Evolutionary conservation across 2,113 vertebrate species (phyloP).

Genomic region (Sturnira hondurensis): DNA sequence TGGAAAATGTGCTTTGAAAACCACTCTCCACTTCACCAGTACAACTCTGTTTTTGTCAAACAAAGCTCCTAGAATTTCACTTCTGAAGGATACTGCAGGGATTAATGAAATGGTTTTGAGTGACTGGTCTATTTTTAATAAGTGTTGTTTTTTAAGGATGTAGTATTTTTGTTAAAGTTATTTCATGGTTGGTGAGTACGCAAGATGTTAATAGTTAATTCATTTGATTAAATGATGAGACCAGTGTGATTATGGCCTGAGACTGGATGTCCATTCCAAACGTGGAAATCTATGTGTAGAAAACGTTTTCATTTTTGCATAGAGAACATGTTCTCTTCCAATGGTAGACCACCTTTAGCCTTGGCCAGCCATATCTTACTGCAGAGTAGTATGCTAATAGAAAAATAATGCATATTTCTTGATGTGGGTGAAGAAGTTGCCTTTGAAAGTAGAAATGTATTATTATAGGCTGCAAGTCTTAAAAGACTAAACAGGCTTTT

Average conservation of each 20-base stretch:
- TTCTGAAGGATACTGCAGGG: not conserved
- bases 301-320: not conserved
- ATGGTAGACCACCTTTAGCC: not conserved
- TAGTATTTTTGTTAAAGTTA: not conserved
- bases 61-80: not conserved
- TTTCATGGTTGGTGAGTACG: not conserved
- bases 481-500: not conserved
- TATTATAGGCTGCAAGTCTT: not conserved
- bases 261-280: not conserved
- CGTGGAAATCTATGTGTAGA: too few species aligned
- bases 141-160: not conserved
- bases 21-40: not conserved
- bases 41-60: not conserved
- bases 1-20: not conserved
- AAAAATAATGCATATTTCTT: not conserved
- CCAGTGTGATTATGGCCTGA: not conserved
- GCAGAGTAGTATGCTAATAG: not conserved
- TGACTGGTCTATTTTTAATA: not conserved
- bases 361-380: not conserved
- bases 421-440: not conserved
- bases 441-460: not conserved
- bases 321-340: not conserved
- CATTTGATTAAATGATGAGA: not conserved
- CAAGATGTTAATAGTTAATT: not conserved
- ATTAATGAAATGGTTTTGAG: not conserved